Evolutionary conservation across 2,888 invertebrate genomes (phyloP), one percentile per base, ranked within the genome.

Genomic region (Lasioglossum oenotherae): DNA sequence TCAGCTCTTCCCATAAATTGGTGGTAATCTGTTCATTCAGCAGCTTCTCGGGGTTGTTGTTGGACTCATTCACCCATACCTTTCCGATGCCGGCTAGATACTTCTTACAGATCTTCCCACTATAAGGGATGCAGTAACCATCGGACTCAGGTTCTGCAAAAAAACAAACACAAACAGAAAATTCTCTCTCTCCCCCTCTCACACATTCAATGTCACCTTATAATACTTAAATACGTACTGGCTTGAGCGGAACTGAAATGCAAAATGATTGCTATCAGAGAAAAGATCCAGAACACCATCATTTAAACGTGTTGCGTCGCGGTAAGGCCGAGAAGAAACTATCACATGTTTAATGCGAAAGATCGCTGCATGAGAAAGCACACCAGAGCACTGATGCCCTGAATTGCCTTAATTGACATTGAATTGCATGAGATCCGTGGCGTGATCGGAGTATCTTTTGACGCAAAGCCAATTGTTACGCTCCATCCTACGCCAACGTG

Each of bases 51-150:
- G 97, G 97, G 93, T 96, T 96, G 85, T 96, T 96, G 80, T 94
- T 94, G n/a, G 96, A 96, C 88, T 97, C 96, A 92, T 97, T 97
- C 94, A 97, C 98, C 97, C 98, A 98, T 76, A 98, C 97, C 74
- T 96, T 95, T 1, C 96, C 95, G 82, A 97, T 96, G 31, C 97
- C 97, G 77, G 96, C 96, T 74, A 97, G 96, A 94, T 97, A 97
- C 88, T 96, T 96, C 94, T 97, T 97, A 95, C 98, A 98, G 90
- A 98, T 96, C 94, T 97, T 97, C 80, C 98, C 99, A 96, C 97
- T 97, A 95, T 99, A 99, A 60, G 97, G 97, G 80, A 97, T 98
- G 96, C 99, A 99, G 95, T 98, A 98, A 84, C 98, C 98, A 80
- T 92, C 84, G 4, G 87, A 82, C 41, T 90, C 91, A 74, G 88